phyloP scores from a whole-genome alignment of 2,888 invertebrate species.

The Cybosia mesomella region DNA sequence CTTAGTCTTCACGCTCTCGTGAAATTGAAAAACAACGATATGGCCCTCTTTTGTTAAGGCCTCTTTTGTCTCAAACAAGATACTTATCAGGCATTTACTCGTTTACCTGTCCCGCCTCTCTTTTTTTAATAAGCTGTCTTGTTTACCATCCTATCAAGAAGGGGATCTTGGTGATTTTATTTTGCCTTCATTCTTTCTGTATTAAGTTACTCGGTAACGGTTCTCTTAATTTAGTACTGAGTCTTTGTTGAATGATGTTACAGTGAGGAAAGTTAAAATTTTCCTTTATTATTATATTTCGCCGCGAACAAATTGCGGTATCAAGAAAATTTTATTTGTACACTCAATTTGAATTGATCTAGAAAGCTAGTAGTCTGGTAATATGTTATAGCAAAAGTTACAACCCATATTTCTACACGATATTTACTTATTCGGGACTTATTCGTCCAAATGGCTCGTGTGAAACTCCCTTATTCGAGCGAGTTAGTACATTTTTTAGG shows the following conservation, averaged over 20 bases:
- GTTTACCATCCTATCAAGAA: conserved; percentile 53
- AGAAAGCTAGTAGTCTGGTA: neutral
- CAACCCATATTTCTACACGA: neutral
- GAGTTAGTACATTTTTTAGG: too few species aligned
- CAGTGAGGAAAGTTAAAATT: conserved; percentile 1
- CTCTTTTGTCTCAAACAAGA: conserved; percentile 81
- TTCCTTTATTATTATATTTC: conserved; percentile 22
- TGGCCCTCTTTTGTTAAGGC: conserved; percentile 71
- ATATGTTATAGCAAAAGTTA: neutral
- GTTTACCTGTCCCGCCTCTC: conserved; percentile 75
- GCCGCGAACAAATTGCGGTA: neutral
- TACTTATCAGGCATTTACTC: conserved; percentile 81
- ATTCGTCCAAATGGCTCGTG: too few species aligned
- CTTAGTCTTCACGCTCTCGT: conserved; percentile 55
- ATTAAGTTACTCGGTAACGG: conserved; percentile 52
- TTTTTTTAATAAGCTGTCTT: conserved; percentile 70
- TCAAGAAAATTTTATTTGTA: neutral
- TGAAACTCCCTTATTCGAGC: too few species aligned
- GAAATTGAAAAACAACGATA: conserved; percentile 77
- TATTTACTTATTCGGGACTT: too few species aligned
- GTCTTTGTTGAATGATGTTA: conserved; percentile 29
- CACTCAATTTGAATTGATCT: neutral
- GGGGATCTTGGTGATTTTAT: conserved; percentile 48
- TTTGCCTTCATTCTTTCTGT: conserved; percentile 47
- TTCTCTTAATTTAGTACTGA: conserved; percentile 38